A percentile compares a stretch with the other conserved stretches of the same genome.
phyloP scores from a whole-genome alignment of 2,113 vertebrate species.

The Callipepla squamata region DNA sequence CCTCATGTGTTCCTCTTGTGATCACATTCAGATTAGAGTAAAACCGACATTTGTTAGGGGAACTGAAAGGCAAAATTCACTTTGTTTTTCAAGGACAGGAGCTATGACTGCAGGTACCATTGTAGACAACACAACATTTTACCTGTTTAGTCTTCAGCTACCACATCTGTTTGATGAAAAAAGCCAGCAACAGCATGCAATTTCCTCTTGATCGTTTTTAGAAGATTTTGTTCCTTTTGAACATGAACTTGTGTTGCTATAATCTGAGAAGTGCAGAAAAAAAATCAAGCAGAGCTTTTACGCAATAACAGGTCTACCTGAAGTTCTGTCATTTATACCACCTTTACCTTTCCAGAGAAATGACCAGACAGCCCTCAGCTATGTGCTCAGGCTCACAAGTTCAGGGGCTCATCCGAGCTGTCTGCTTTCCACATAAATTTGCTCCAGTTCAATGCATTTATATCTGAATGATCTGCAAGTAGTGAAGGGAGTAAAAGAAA shows the following conservation, averaged over 20 bases:
- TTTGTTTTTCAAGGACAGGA: background rate
- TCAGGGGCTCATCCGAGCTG: background rate
- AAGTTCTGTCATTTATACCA: background rate
- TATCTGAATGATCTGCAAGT: background rate
- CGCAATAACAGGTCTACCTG: background rate
- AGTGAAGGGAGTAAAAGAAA: background rate
- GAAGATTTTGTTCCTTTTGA: background rate
- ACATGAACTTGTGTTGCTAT: background rate
- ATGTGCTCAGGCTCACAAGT: accelerated
- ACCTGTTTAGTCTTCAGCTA: background rate
- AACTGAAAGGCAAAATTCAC: background rate
- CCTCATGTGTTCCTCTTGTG: background rate
- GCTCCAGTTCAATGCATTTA: background rate
- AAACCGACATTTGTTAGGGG: accelerated
- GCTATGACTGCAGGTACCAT: background rate
- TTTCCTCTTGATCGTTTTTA: background rate
- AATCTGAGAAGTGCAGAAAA: background rate
- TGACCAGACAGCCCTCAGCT: background rate
- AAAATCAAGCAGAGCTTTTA: background rate
- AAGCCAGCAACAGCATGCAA: background rate
- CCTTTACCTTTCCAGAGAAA: background rate
- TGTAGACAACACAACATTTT: accelerated
- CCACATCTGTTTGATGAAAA: background rate
- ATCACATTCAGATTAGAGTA: background rate
- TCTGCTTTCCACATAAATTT: background rate